Percentiles rank a stretch among this genome's conserved stretches.
phyloP scores from a whole-genome alignment of 2,113 vertebrate species.

The Falco punctatus region DNA sequence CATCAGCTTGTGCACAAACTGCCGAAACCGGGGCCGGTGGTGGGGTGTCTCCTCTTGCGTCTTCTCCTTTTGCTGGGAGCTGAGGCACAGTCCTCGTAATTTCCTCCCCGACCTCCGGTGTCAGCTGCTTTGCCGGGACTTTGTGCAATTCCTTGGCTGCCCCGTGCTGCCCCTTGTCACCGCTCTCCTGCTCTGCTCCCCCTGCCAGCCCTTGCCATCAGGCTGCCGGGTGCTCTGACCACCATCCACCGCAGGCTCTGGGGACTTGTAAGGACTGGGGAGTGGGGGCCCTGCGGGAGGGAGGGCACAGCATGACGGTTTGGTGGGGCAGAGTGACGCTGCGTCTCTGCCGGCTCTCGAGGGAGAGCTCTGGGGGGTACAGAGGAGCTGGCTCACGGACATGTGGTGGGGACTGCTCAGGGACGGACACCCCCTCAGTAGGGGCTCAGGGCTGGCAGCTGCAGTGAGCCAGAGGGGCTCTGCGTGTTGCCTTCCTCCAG shows the following conservation, averaged over 20 bases:
- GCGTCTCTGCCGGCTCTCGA: fast-evolving
- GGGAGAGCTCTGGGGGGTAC: not conserved
- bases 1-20: not conserved
- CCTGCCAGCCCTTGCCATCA: fast-evolving
- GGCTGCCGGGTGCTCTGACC: not conserved
- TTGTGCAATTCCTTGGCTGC: not conserved
- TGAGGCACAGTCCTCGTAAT: not conserved
- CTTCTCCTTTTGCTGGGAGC: not conserved
- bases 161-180: not conserved
- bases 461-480: not conserved
- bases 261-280: not conserved
- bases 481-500: not conserved
- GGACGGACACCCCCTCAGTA: not conserved
- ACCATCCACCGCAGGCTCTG: fast-evolving
- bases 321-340: not conserved
- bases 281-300: not conserved
- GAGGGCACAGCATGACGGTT: not conserved
- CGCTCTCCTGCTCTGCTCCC: not conserved
- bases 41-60: not conserved
- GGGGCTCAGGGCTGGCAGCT: not conserved
- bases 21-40: not conserved
- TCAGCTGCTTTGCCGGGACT: not conserved
- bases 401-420: not conserved
- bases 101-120: not conserved
- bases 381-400: not conserved